Percentiles rank a stretch among this genome's conserved stretches.
phyloP scores from a whole-genome alignment of 2,888 invertebrate species.

The Mythimna ferrago region DNA sequence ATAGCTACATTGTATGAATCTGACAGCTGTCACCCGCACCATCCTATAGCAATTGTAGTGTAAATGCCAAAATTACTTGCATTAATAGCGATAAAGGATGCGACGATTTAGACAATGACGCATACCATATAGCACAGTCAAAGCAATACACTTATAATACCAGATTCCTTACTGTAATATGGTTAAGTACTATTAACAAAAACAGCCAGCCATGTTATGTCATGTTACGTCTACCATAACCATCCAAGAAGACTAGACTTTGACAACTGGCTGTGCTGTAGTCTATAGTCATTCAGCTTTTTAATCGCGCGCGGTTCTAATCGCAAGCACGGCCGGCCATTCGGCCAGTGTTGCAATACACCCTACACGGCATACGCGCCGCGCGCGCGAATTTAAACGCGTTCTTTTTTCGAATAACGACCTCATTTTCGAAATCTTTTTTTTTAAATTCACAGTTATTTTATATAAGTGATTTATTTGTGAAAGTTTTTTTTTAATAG shows the following conservation, averaged over 20 bases:
- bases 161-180: neutral
- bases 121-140: neutral
- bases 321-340: constrained; percentile 44
- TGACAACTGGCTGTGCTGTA: neutral
- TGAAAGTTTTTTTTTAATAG: constrained; percentile 23
- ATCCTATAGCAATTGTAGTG: too few relatives aligned
- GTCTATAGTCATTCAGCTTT: constrained; percentile 32
- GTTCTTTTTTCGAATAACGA: constrained; percentile 33
- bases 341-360: constrained; percentile 64
- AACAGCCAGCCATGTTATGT: neutral
- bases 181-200: neutral
- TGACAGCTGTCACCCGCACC: too few relatives aligned
- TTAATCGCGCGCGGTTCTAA: constrained; percentile 48
- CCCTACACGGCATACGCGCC: constrained; percentile 58
- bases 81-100: too few relatives aligned
- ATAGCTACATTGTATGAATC: too few relatives aligned
- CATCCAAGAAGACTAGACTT: constrained; percentile 5
- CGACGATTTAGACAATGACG: neutral
- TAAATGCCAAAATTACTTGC: neutral
- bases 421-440: neutral
- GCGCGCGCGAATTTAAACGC: constrained; percentile 51
- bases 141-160: neutral
- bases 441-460: constrained; percentile 7
- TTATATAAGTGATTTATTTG: constrained; percentile 33
- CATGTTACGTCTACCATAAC: neutral